A percentile compares a stretch with the other conserved stretches of the same genome.
These are phyloP conservation scores for Myrmecobius fasciatus DNA, from an alignment of 2,113 vertebrate species.

Conservation along the genomic window DNA sequence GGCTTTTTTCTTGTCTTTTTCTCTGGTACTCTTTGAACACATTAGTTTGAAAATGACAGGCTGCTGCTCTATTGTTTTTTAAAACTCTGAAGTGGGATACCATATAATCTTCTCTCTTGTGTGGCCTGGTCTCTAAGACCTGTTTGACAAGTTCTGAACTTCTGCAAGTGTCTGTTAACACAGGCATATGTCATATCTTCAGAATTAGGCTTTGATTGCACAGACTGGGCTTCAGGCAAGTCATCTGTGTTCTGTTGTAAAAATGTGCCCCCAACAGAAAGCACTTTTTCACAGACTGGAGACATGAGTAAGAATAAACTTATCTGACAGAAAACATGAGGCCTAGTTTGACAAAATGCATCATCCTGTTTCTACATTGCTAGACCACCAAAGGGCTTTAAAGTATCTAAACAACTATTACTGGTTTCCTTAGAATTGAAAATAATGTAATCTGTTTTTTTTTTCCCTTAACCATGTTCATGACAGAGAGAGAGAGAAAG, in stretches of 20 bases:
- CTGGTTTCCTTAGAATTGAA: neutral
- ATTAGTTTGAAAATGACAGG: constrained; percentile 56
- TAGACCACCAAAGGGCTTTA: neutral
- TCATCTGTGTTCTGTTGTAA: neutral
- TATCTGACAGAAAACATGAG: neutral
- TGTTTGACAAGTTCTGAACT: neutral
- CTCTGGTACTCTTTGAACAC: constrained; percentile 2
- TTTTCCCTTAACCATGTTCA: neutral
- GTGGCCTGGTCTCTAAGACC: constrained; percentile 22
- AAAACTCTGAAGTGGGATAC: neutral
- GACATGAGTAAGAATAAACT: neutral
- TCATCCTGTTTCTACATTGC: neutral
- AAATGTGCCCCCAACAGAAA: neutral
- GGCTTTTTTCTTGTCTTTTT: constrained; percentile 55
- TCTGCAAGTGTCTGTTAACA: neutral
- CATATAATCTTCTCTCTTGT: constrained; percentile 42
- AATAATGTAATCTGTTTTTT: neutral
- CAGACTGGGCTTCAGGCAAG: neutral
- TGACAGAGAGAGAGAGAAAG: no score
- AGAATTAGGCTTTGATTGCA: neutral
- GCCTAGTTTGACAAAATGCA: neutral
- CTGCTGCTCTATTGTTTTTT: neutral
- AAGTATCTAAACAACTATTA: neutral
- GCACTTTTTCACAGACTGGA: neutral
- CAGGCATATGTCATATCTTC: neutral